These are phyloP conservation scores for Eublepharis macularius DNA, from an alignment of 2,113 vertebrate species.

Conservation along the genomic window DNA sequence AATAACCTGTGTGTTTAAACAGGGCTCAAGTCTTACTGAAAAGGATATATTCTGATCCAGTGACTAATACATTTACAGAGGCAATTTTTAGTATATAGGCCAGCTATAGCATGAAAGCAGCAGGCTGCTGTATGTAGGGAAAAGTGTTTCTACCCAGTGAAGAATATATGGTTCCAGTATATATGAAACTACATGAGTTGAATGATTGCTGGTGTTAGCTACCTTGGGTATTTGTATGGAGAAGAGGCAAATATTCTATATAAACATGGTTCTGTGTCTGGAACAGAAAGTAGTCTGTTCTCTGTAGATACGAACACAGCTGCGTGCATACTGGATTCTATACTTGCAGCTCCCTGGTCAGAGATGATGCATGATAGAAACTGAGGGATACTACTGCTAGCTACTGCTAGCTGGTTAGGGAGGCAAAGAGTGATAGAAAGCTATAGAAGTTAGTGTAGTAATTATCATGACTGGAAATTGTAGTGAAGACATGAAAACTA, in stretches of 20 bases:
- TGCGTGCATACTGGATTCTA: not conserved
- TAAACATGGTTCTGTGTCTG: not conserved
- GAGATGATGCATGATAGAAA: not conserved
- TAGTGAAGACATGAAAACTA: not conserved
- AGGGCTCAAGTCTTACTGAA: not conserved
- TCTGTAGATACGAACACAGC: not conserved
- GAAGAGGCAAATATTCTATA: too few species aligned
- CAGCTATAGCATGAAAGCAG: not conserved
- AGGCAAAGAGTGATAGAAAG: not conserved
- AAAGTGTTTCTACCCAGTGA: not conserved
- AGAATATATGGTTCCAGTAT: not conserved
- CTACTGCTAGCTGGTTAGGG: not conserved
- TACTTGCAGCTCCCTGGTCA: not conserved
- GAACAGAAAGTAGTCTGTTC: not conserved
- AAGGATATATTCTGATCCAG: not conserved
- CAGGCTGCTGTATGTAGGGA: not conserved
- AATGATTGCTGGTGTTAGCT: too few species aligned
- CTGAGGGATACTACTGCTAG: not conserved
- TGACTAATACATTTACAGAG: not conserved
- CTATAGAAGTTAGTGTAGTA: not conserved
- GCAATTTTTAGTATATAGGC: not conserved
- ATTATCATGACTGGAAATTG: not conserved
- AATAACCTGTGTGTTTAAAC: not conserved
- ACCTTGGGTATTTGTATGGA: too few species aligned
- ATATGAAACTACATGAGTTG: not conserved